These are phyloP conservation scores for Pelochelys cantorii DNA, from an alignment of 2,797 vertebrate species.

Conservation along the genomic window DNA sequence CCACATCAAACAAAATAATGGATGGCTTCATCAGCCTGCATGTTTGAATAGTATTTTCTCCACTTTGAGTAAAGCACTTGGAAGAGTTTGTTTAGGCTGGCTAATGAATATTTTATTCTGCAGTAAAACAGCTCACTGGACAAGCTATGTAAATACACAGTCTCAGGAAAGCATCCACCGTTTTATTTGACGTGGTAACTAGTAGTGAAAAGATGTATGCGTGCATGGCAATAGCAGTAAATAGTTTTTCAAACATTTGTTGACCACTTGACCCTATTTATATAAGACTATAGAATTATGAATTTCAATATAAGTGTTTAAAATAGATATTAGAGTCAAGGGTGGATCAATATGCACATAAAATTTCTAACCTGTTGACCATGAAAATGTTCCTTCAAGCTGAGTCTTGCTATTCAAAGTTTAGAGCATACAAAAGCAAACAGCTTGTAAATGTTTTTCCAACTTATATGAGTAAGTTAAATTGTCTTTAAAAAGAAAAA, in stretches of 20 bases:
- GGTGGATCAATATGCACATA: slow-evolving; percentile 70
- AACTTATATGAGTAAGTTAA: slow-evolving; percentile 71
- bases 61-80: slow-evolving; percentile 44
- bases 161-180: not conserved
- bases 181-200: slow-evolving; percentile 5
- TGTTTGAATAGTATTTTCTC: slow-evolving; percentile 30
- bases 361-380: slow-evolving; percentile 62
- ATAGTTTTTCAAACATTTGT: not conserved
- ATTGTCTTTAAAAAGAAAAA: slow-evolving; percentile 69
- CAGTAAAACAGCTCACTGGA: slow-evolving; percentile 27
- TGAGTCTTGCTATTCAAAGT: slow-evolving; percentile 69
- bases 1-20: slow-evolving; percentile 41
- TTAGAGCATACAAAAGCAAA: slow-evolving; percentile 71
- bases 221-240: not conserved
- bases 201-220: not conserved
- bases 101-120: slow-evolving; percentile 51
- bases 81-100: slow-evolving; percentile 51
- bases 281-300: slow-evolving; percentile 51
- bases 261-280: slow-evolving; percentile 30
- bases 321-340: slow-evolving; percentile 48
- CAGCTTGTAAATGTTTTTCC: slow-evolving; percentile 72
- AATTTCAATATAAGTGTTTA: slow-evolving; percentile 51
- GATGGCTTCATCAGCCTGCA: slow-evolving; percentile 11
- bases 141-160: not conserved
- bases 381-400: slow-evolving; percentile 70